Conservation (phyloP, 1,140 invertebrate species). For the Acyrthosiphon pisum region DNA sequence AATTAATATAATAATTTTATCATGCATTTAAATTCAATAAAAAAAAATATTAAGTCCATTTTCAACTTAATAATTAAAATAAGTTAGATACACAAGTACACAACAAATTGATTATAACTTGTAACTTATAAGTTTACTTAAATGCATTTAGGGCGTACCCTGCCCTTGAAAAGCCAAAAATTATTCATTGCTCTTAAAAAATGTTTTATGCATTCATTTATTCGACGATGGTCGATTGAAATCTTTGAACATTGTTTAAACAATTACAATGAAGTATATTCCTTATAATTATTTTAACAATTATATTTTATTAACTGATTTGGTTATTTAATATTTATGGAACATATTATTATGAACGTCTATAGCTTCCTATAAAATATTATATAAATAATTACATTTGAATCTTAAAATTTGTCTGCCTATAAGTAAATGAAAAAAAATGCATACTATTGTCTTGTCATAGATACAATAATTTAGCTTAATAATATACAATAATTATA, state of each 20-base stretch:
- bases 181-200: not conserved
- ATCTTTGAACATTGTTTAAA: constrained; percentile 2
- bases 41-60: not conserved
- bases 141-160: not conserved
- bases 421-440: not conserved
- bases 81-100: not conserved
- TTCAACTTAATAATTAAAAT: not conserved
- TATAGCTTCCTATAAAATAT: not conserved
- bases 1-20: not conserved
- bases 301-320: not conserved
- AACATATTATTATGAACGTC: not conserved
- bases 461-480: not conserved
- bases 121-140: not conserved
- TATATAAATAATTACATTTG: not conserved
- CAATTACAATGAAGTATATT: constrained; percentile 23
- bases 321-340: not conserved
- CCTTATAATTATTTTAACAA: not conserved
- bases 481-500: not conserved
- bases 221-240: not conserved
- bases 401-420: not conserved
- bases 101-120: not conserved
- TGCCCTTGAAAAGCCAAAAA: constrained; percentile 29
- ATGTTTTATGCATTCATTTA: not conserved
- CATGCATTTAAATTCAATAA: not conserved
- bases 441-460: not conserved